Evolutionary conservation across 2,888 invertebrate species (phyloP), one percentile per base, ranked within the genome.

Genomic region (Drosophila melanocephala): DNA sequence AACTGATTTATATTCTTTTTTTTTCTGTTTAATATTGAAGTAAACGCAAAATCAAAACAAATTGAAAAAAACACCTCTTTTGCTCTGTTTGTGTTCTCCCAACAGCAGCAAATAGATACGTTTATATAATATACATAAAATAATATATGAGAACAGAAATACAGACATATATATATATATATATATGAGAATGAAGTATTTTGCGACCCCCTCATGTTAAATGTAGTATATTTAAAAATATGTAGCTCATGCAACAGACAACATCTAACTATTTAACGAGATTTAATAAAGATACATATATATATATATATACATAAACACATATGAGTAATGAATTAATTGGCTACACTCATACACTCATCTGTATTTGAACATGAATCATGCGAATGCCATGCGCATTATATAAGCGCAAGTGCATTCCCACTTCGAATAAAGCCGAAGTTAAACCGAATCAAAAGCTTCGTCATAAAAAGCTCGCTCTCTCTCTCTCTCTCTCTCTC

Each of bases 241-340:
- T 30, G 39, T 39, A 72, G 60, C 32, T 60, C 53, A 71, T 61
- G 71, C 71, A 72, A 71, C 65, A 66, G 59, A 76, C 63, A 53
- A 61, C 50, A 66, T 69, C 60, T 75, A 82, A 78, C 81, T 78
- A 83, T 81, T 85, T 83, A 84, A 84, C 81, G 77, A 85, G 86
- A 83, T 85, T 83, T 79, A 84, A 87, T 85, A 84, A 84, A 84
- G 83, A 76, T 87, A 73, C 12, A 33, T 33, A 30, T 30, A 33
- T 33, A 4, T 33, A 37, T 10, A n/a, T 19, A 22, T 26, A 50
- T 6, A 55, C 16, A 59, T 32, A 37, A 0, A 28, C 19, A 57
- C 7, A 39, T 30, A n/a, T 72, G 72, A 63, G 42, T 68, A 62
- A 55, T 63, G 57, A 37, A 35, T 75, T 61, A 75, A 71, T 75